These are phyloP conservation scores for Andrena marginata DNA, from an alignment of 2,888 invertebrate genomes.

Conservation along the genomic window DNA sequence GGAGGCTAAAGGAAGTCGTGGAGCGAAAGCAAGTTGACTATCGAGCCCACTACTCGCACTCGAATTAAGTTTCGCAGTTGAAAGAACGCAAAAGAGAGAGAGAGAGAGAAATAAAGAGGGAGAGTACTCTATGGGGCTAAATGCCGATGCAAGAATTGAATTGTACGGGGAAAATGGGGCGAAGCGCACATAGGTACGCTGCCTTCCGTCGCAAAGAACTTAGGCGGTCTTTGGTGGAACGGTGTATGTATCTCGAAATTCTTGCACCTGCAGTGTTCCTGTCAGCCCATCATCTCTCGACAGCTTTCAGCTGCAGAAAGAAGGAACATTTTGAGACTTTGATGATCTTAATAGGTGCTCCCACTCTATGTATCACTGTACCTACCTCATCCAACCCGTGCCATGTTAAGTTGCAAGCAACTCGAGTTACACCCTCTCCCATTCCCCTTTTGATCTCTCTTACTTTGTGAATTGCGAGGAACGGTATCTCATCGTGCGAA, in stretches of 20 bases:
- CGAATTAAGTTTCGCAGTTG: constrained; percentile 63
- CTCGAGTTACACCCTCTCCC: too few relatives aligned
- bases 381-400: too few relatives aligned
- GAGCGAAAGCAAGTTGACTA: constrained; percentile 36
- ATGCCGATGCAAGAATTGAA: constrained; percentile 60
- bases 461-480: constrained; percentile 3
- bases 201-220: constrained; percentile 15
- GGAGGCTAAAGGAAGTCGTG: constrained; percentile 3
- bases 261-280: not conserved
- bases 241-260: not conserved
- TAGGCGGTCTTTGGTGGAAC: not conserved
- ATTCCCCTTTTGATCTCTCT: not conserved
- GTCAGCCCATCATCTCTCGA: not conserved
- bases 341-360: not conserved
- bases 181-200: not conserved
- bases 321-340: not conserved
- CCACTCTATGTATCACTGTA: too few relatives aligned
- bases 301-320: too few relatives aligned
- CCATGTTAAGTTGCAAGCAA: too few relatives aligned
- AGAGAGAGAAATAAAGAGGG: not conserved
- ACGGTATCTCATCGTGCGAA: not conserved
- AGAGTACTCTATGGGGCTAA: constrained; percentile 53
- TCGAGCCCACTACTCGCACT: constrained; percentile 63
- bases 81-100: constrained; percentile 12
- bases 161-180: constrained; percentile 49